These are phyloP conservation scores for Pseudomyrmex concolor DNA, from an alignment of 1,140 invertebrate genomes.

Conservation along the genomic window DNA sequence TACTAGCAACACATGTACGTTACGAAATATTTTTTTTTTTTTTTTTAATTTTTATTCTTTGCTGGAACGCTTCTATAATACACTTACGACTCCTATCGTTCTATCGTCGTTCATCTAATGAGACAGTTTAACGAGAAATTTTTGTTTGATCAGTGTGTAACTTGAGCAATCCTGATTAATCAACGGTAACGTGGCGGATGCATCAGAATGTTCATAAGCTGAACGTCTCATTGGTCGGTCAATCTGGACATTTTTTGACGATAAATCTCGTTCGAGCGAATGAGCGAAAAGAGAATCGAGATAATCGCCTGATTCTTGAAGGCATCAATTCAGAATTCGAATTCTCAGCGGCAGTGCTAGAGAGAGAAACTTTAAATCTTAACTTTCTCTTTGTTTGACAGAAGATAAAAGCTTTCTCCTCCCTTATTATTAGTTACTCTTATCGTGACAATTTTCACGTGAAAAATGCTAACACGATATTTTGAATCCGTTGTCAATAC, in stretches of 20 bases:
- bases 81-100: too few relatives aligned
- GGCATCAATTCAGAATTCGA: slow-evolving; percentile 45
- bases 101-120: too few relatives aligned
- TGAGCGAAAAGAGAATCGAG: slow-evolving; percentile 44
- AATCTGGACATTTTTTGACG: slow-evolving; percentile 45
- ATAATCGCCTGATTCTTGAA: slow-evolving; percentile 44
- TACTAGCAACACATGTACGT: background rate
- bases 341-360: slow-evolving; percentile 58
- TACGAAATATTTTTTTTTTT: slow-evolving; percentile 36
- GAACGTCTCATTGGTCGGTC: slow-evolving; percentile 27
- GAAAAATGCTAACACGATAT: slow-evolving; percentile 1
- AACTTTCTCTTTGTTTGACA: too few relatives aligned
- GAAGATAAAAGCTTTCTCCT: background rate
- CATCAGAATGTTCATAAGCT: slow-evolving; percentile 32
- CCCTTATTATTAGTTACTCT: background rate
- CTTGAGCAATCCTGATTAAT: slow-evolving; percentile 45
- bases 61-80: background rate
- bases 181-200: slow-evolving; percentile 36
- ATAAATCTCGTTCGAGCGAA: slow-evolving; percentile 40
- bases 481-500: background rate
- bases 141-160: slow-evolving; percentile 31
- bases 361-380: slow-evolving; percentile 8
- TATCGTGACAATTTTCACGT: background rate
- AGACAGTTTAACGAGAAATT: slow-evolving; percentile 1
- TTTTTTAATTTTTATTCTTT: slow-evolving; percentile 11